A percentile compares a stretch with the other conserved stretches of the same genome.
These are phyloP conservation scores for Sthenelais limicola DNA, from an alignment of 2,888 invertebrate species.

Conservation along the genomic window DNA sequence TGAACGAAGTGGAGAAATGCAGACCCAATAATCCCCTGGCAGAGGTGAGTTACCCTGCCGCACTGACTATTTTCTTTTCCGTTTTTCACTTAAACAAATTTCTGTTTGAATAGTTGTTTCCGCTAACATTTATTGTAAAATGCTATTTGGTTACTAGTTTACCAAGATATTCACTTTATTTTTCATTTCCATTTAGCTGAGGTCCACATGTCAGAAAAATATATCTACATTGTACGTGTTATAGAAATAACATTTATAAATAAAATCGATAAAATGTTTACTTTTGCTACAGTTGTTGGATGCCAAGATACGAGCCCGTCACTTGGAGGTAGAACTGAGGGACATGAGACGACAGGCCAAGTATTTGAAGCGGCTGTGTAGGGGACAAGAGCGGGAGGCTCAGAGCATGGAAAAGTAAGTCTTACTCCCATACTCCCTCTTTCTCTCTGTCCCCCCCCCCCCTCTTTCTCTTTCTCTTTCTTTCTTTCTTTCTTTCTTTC, in stretches of 20 bases:
- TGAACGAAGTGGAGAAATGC: conserved; percentile 20
- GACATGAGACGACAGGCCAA: conserved; percentile 57
- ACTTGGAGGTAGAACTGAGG: conserved; percentile 55
- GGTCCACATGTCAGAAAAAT: too few species aligned
- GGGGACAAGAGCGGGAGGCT: conserved; percentile 61
- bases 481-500: neutral
- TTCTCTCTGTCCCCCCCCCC: neutral
- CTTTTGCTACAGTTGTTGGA: conserved; percentile 50
- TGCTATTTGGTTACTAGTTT: too few species aligned
- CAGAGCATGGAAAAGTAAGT: conserved; percentile 56
- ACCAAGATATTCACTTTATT: too few species aligned
- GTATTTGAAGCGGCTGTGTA: conserved; percentile 59
- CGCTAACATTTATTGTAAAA: too few species aligned
- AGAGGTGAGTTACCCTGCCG: conserved; percentile 12
- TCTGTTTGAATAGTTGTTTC: too few species aligned
- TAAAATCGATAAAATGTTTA: neutral
- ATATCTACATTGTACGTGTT: neutral
- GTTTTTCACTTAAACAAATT: too few species aligned
- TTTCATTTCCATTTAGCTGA: too few species aligned
- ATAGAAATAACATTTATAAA: neutral
- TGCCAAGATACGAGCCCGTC: conserved; percentile 52
- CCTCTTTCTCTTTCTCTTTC: neutral
- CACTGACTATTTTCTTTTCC: too few species aligned
- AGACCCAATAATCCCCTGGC: conserved; percentile 15
- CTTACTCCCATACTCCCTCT: neutral